Base-by-base conservation (phyloP, 2,888 invertebrate genomes). In the Cephus nigrinus region DNA sequence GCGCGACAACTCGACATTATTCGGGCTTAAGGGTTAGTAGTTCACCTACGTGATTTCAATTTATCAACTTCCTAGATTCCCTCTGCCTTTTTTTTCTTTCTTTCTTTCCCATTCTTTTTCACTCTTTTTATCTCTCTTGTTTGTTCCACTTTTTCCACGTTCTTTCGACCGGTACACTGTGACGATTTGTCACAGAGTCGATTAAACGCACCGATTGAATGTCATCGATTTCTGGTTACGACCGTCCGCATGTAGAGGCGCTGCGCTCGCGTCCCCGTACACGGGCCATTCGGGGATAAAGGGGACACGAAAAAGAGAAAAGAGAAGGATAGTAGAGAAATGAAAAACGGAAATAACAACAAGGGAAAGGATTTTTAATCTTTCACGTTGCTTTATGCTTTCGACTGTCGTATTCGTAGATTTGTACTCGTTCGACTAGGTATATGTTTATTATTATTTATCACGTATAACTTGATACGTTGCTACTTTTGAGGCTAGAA, bases 141-240 rank as follows among this genome's bases (percentile, higher is more conserved):
- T 23, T 55, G 55, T 2, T 55, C 23, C 55, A 55, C 55, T 55
- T 55, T 55, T 23, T 55, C 9, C 2, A 9, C 55, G 55, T 55
- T 55, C 55, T 9, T 23, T 55, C 55, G 55, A 23, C 55, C 55
- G 55, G 23, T 55, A 23, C 55, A 9, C 23, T 23, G 23, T 23
- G 55, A 55, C 1, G 55, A 55, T 55, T 55, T 55, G 55, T 55
- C 23, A 55, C 55, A 23, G 55, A 23, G 55, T 55, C 55, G 55
- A 55, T 23, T 55, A 55, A 23, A 55, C 55, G 55, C 55, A 55
- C 23, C 55, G 55, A 55, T 55, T 55, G 55, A 55, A 55, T 55
- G 82, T 83, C 82, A 86, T 85, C 83, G 85, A 86, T 86, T 85
- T 86, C 84, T 85, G 84, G 84, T 85, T 84, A 82, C 80, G 74